Evolutionary conservation across 2,888 invertebrate genomes (phyloP).

Genomic region (Amaurobius ferox): DNA sequence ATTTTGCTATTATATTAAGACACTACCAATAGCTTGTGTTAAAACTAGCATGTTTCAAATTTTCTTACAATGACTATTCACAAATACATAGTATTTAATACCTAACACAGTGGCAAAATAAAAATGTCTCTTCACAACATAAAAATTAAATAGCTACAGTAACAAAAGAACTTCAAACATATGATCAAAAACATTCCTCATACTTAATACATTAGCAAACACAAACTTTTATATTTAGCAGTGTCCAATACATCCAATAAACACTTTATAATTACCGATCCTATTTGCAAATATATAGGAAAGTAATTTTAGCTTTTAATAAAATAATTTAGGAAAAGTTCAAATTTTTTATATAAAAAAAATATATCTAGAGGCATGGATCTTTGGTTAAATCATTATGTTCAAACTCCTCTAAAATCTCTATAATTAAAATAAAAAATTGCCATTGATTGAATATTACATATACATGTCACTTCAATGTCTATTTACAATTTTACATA

Average conservation of each 20-base stretch:
- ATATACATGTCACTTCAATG: too few relatives aligned
- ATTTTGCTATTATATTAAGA: not conserved
- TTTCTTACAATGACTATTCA: not conserved
- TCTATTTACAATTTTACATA: too few relatives aligned
- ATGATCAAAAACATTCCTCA: not conserved
- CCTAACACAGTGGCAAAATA: not conserved
- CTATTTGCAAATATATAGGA: too few relatives aligned
- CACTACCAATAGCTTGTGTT: not conserved
- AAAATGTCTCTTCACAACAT: not conserved
- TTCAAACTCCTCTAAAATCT: too few relatives aligned
- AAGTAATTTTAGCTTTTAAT: too few relatives aligned
- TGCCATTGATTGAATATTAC: too few relatives aligned
- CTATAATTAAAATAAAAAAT: too few relatives aligned
- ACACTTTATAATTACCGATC: too few relatives aligned
- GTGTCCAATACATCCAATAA: not conserved
- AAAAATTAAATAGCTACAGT: not conserved
- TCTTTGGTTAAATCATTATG: too few relatives aligned
- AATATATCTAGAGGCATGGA: too few relatives aligned
- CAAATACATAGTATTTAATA: not conserved
- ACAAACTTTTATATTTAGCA: not conserved
- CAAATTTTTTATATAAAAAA: too few relatives aligned
- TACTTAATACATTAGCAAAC: not conserved
- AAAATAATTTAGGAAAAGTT: too few relatives aligned
- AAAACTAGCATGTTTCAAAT: not conserved
- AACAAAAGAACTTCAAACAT: not conserved